These are phyloP conservation scores for Astyanax mexicanus DNA, from an alignment of 2,797 vertebrate genomes.

Conservation along the genomic window DNA sequence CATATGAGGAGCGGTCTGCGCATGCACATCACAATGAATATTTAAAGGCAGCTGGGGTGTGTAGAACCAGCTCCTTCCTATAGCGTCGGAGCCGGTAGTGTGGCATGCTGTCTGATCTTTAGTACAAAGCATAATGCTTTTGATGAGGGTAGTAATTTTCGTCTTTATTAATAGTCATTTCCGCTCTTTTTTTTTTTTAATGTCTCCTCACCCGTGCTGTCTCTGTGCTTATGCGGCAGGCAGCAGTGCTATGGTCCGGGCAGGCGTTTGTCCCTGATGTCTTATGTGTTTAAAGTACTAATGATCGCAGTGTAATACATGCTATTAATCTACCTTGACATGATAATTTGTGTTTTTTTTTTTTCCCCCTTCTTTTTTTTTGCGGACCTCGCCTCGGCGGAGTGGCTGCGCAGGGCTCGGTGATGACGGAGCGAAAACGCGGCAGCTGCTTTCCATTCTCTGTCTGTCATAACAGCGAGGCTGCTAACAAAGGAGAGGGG, in stretches of 20 bases:
- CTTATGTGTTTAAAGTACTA: conserved; percentile 67
- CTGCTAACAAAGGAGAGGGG: conserved; percentile 70
- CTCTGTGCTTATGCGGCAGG: background rate
- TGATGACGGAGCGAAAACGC: conserved; percentile 32
- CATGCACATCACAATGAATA: conserved; percentile 1
- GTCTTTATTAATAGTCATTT: conserved; percentile 21
- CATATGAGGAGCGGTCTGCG: background rate
- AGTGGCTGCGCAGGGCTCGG: conserved; percentile 54
- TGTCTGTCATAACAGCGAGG: conserved; percentile 70
- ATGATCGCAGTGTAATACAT: conserved; percentile 70
- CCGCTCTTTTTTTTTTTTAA: background rate
- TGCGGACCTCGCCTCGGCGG: conserved; percentile 72
- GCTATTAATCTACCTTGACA: conserved; percentile 79
- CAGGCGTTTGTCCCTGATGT: conserved; percentile 41
- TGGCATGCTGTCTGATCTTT: conserved; percentile 24
- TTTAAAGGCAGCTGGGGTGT: background rate
- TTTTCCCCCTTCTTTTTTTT: conserved; percentile 69
- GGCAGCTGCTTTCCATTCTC: conserved; percentile 69
- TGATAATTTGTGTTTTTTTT: conserved; percentile 73
- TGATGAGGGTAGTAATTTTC: conserved; percentile 29
- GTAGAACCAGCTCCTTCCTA: background rate
- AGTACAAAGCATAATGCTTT: conserved; percentile 12
- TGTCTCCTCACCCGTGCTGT: conserved; percentile 21
- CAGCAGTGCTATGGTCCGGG: conserved; percentile 41
- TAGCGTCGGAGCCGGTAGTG: background rate